Evolutionary conservation across 2,888 invertebrate genomes (phyloP).

Genomic region (Liopterus haemorrhoidalis): DNA sequence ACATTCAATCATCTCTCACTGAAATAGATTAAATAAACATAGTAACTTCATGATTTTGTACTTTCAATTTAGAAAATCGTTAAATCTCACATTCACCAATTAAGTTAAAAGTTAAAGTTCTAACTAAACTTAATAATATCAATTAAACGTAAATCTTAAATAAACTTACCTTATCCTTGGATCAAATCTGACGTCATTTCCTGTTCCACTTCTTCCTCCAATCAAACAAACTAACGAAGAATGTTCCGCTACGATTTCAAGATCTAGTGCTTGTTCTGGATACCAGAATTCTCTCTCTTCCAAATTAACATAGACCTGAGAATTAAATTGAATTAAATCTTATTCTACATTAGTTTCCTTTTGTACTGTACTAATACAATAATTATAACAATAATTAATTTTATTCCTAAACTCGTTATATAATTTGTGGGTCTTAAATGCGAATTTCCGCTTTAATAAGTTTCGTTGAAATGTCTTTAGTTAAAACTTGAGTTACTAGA

Average conservation of each 20-base stretch:
- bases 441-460: too few relatives aligned
- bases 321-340: too few relatives aligned
- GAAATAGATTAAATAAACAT: too few relatives aligned
- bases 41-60: too few relatives aligned
- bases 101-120: conserved; percentile 17
- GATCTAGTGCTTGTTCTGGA: conserved; percentile 54
- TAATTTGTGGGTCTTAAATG: too few relatives aligned
- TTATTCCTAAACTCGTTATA: too few relatives aligned
- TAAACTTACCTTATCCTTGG: conserved; percentile 43
- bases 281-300: conserved; percentile 61
- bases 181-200: conserved; percentile 49
- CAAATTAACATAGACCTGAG: conserved; percentile 55
- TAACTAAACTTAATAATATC: conserved; percentile 19
- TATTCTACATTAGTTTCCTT: too few relatives aligned
- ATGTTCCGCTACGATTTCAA: conserved; percentile 55
- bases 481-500: too few relatives aligned
- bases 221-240: conserved; percentile 59
- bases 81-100: conserved; percentile 12
- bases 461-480: too few relatives aligned
- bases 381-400: conserved; percentile 6
- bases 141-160: conserved; percentile 14
- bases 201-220: conserved; percentile 51
- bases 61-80: too few relatives aligned
- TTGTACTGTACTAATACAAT: conserved; percentile 7
- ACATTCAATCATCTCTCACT: too few relatives aligned